Evolutionary conservation across 2,888 invertebrate genomes (phyloP).

Genomic region (Uropetala carovei): DNA sequence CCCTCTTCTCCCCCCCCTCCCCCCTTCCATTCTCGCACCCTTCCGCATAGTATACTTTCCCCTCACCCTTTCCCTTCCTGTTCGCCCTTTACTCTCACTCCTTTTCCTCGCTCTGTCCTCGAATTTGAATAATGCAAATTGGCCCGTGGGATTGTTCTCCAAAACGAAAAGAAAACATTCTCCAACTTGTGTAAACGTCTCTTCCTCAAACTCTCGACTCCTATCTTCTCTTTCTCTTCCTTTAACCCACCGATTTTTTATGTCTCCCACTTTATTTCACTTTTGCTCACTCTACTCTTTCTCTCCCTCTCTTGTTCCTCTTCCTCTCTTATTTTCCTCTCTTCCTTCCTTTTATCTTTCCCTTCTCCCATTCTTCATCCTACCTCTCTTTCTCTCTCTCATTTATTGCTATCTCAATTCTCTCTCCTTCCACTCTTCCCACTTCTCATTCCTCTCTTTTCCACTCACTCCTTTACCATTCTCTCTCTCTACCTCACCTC

Average conservation of each 20-base stretch:
- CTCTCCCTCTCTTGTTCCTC: not conserved
- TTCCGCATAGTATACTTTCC: not conserved
- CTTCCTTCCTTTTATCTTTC: not conserved
- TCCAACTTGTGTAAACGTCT: slow-evolving; percentile 58
- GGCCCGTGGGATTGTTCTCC: slow-evolving; percentile 61
- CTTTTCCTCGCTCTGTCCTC: not conserved
- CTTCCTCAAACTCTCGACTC: slow-evolving; percentile 35
- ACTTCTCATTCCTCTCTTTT: not conserved
- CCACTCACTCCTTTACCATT: not conserved
- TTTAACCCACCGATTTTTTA: not conserved
- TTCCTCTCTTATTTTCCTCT: not conserved
- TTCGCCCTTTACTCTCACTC: not conserved
- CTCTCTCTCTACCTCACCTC: not conserved
- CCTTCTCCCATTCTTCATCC: not conserved
- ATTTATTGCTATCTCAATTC: not conserved
- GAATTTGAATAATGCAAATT: slow-evolving; percentile 61
- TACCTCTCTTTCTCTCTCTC: not conserved
- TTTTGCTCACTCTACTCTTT: too few relatives aligned
- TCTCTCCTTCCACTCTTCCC: not conserved
- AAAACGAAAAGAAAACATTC: slow-evolving; percentile 59
- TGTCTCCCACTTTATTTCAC: not conserved
- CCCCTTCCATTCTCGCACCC: not conserved
- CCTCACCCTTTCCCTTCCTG: not conserved
- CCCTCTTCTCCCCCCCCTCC: not conserved
- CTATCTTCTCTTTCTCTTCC: not conserved